Evolutionary conservation across 2,888 invertebrate genomes (phyloP), one percentile per base, ranked within the genome.

Genomic region (Neoitamus cyanurus): DNA sequence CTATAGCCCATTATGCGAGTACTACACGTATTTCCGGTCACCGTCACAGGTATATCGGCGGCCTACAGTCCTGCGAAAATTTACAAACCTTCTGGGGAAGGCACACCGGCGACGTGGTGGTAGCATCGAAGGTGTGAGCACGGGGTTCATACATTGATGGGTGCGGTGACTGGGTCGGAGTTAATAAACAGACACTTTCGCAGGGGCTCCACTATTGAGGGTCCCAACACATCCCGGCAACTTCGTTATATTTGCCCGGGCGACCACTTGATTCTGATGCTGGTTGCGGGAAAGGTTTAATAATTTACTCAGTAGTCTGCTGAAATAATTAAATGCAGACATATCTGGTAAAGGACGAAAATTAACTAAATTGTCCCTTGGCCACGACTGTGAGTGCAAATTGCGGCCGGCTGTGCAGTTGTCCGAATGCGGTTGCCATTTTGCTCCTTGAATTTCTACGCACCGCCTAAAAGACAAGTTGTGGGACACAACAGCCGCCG

Each of bases 231-330:
- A 70, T 31, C 31, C 58, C 1, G 31, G 46, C 11, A 46, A 77
- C 28, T 42, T 42, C 77, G 42, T 77, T 77, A 77, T 77, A 46
- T 70, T 46, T 77, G 77, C 5, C 36, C 7, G 5, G 46, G 28
- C n/a, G 77, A 46, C 37, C 77, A 77, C 77, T 46, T 77, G 25
- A 77, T 77, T 77, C 42, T 30, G 42, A 42, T 77, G 28, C 70
- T 30, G 34, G 20, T 25, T 58, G 58, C 9, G 58, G 73, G 73
- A 37, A 37, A 11, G 73, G 73, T 25, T 77, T 77, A 42, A 77
- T 77, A 77, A 77, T 77, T 77, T 77, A 37, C 36, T 77, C 42
- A 46, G 77, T 37, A 77, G 46, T 77, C 77, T 77, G 77, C 13
- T 77, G 25, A 77, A 46, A 46, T 77, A 77, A 77, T 77, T 46